Evolutionary conservation across 2,113 vertebrate species (phyloP).

Genomic region (Syrrhaptes paradoxus): DNA sequence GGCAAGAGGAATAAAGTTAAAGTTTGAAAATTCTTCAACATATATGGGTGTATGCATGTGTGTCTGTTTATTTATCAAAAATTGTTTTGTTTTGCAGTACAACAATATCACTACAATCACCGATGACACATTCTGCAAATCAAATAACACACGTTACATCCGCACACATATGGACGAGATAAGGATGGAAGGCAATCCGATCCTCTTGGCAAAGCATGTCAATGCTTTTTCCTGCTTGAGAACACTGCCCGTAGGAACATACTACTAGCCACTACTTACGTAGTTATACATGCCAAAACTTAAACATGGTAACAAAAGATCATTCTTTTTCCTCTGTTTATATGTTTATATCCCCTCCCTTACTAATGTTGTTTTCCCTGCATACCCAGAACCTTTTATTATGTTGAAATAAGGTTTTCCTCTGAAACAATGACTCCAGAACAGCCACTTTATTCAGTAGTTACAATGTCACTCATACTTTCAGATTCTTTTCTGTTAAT

Average conservation of each 20-base stretch:
- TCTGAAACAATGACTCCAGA: neutral
- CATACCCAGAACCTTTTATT: neutral
- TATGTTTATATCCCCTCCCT: neutral
- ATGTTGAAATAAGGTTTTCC: neutral
- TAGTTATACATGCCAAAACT: neutral
- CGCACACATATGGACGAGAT: conserved; percentile 87
- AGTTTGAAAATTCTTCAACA: neutral
- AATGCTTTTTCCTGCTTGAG: conserved; percentile 93
- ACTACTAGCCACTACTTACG: conserved; percentile 76
- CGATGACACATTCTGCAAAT: conserved; percentile 91
- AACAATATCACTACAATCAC: conserved; percentile 93
- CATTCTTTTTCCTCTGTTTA: conserved; percentile 11
- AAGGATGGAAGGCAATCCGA: conserved; percentile 91
- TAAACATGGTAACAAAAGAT: neutral
- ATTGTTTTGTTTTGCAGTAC: conserved; percentile 79
- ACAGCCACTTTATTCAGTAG: neutral
- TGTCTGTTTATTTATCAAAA: neutral
- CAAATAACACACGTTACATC: conserved; percentile 88
- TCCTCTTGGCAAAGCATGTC: conserved; percentile 87
- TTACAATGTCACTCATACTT: neutral
- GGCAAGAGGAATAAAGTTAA: neutral
- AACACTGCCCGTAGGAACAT: conserved; percentile 87
- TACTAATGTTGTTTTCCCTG: conserved; percentile 24
- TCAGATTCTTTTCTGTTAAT: neutral
- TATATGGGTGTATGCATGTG: fast-evolving